Percentiles rank a stretch among this genome's conserved stretches.
These are phyloP conservation scores for Ennomos quercinarius DNA, from an alignment of 2,888 invertebrate species.

Conservation along the genomic window DNA sequence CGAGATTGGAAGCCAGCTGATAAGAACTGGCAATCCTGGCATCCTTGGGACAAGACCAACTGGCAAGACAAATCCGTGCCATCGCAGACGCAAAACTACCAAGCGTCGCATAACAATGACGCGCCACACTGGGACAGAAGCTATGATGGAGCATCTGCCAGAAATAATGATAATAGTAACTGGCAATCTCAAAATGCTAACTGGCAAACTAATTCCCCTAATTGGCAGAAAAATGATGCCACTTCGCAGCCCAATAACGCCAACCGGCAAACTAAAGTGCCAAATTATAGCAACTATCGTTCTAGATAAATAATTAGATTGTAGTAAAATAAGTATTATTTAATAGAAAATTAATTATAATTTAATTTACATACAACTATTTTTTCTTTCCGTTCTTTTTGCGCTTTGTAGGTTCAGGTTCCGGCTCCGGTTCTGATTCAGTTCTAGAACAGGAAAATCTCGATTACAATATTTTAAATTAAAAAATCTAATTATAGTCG, in stretches of 20 bases:
- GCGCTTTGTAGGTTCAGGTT: constrained; percentile 53
- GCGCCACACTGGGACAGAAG: constrained; percentile 33
- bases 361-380: constrained; percentile 36
- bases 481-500: no score
- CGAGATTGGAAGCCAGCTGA: constrained; percentile 64
- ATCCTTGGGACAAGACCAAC: constrained; percentile 46
- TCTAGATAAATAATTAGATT: constrained; percentile 26
- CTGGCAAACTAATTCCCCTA: constrained; percentile 37
- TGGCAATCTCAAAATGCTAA: constrained; percentile 20
- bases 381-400: constrained; percentile 66
- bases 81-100: constrained; percentile 35
- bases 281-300: constrained; percentile 24
- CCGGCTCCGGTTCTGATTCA: constrained; percentile 62
- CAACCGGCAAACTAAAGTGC: constrained; percentile 27
- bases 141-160: neutral
- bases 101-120: constrained; percentile 33
- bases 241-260: neutral
- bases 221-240: constrained; percentile 18
- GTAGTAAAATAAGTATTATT: constrained; percentile 16
- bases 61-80: constrained; percentile 42
- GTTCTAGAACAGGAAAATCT: constrained; percentile 54
- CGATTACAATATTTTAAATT: neutral
- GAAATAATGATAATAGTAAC: constrained; percentile 9
- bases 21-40: constrained; percentile 50
- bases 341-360: constrained; percentile 21